Evolutionary conservation across 2,888 invertebrate species (phyloP).

Genomic region (Itoplectis maculator): DNA sequence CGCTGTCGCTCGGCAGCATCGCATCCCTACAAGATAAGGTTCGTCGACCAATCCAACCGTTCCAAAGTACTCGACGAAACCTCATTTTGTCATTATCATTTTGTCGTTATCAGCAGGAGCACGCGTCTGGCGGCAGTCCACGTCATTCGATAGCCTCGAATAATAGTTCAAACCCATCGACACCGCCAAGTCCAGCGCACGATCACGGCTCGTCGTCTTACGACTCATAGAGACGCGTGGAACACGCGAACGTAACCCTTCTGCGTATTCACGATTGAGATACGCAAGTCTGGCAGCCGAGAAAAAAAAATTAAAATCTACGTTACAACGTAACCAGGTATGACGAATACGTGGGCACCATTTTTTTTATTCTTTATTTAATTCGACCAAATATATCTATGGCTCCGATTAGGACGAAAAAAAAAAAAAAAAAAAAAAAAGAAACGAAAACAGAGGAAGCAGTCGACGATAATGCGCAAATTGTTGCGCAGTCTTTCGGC

Average conservation of each 20-base stretch:
- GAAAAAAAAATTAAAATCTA: slow-evolving; percentile 28
- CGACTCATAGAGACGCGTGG: slow-evolving; percentile 86
- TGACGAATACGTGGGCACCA: slow-evolving; percentile 60
- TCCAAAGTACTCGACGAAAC: no score
- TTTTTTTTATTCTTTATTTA: slow-evolving; percentile 60
- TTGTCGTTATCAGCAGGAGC: slow-evolving; percentile 82
- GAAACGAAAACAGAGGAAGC: slow-evolving; percentile 25
- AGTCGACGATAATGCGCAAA: slow-evolving; percentile 25
- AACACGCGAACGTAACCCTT: slow-evolving; percentile 6
- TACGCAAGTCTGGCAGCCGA: slow-evolving; percentile 29
- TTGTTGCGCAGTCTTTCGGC: slow-evolving; percentile 38
- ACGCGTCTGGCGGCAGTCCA: slow-evolving; percentile 86
- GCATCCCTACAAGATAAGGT: slow-evolving; percentile 91
- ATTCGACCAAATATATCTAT: slow-evolving; percentile 65
- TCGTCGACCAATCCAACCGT: slow-evolving; percentile 61
- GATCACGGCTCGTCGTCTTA: slow-evolving; percentile 89
- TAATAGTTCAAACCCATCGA: slow-evolving; percentile 91
- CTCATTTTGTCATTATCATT: no score
- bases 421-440: slow-evolving; percentile 10
- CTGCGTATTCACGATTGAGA: slow-evolving; percentile 34
- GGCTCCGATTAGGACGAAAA: slow-evolving; percentile 48
- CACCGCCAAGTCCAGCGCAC: slow-evolving; percentile 89
- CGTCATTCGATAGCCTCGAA: slow-evolving; percentile 91
- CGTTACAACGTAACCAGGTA: slow-evolving; percentile 59
- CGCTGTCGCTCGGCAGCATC: slow-evolving; percentile 91